Conservation (phyloP, 1,140 invertebrate species). For the Triops cancriformis region DNA sequence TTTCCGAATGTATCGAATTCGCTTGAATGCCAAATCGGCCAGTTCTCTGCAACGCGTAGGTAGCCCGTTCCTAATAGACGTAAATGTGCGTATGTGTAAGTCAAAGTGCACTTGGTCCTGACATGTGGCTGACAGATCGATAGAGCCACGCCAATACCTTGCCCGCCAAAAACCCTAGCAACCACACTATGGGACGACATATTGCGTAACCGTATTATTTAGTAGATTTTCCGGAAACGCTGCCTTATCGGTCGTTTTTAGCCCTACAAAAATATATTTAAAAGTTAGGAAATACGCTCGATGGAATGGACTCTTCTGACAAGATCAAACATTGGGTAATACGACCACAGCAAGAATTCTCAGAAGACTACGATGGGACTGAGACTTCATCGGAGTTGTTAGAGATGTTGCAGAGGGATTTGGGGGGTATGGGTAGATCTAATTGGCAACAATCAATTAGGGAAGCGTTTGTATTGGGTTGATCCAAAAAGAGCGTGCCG, state of each 20-base stretch:
- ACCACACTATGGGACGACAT: not conserved
- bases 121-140: slow-evolving; percentile 9
- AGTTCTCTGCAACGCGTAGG: not conserved
- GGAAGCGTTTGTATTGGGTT: too few species aligned
- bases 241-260: too few species aligned
- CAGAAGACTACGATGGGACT: not conserved
- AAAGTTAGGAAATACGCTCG: too few species aligned
- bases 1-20: not conserved
- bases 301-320: too few species aligned
- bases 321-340: too few species aligned
- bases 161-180: slow-evolving; percentile 12
- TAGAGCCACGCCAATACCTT: not conserved
- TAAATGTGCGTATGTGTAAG: slow-evolving; percentile 10
- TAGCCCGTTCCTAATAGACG: not conserved
- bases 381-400: not conserved
- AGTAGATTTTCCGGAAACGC: not conserved
- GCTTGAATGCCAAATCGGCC: not conserved
- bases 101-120: slow-evolving; percentile 3
- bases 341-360: not conserved
- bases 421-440: not conserved
- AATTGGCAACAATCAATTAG: not conserved
- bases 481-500: too few species aligned
- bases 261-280: too few species aligned
- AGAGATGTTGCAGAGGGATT: not conserved
- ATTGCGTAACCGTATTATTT: not conserved